phyloP scores from a whole-genome alignment of 2,888 invertebrate species.

The Aquatica leii region DNA sequence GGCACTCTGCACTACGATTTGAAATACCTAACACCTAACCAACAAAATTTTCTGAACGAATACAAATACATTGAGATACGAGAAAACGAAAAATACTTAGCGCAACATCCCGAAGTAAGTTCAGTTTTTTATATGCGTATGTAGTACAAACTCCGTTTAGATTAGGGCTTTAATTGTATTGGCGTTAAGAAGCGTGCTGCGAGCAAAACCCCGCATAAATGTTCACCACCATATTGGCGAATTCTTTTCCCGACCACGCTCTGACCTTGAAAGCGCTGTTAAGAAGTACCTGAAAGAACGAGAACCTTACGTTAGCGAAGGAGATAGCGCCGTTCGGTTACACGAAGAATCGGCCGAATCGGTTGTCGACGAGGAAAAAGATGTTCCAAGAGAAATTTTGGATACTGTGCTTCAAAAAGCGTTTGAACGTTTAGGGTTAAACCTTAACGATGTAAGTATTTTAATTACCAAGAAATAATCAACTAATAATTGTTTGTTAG shows the following conservation, averaged over 20 bases:
- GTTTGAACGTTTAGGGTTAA: neutral
- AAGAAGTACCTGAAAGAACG: conserved; percentile 38
- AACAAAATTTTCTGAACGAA: conserved; percentile 50
- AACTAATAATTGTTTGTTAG: too few species aligned
- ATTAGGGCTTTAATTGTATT: conserved; percentile 50
- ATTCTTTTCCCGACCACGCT: conserved; percentile 46
- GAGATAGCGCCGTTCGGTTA: conserved; percentile 28
- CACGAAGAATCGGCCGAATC: neutral
- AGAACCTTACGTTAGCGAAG: conserved; percentile 29
- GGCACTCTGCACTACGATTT: conserved; percentile 52
- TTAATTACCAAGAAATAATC: too few species aligned
- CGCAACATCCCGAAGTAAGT: conserved; percentile 54
- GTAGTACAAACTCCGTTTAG: conserved; percentile 34
- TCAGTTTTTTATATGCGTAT: neutral
- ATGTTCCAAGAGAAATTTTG: conserved; percentile 15
- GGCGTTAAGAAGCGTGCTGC: conserved; percentile 46
- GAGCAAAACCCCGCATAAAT: conserved; percentile 46
- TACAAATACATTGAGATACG: conserved; percentile 49
- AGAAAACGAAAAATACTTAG: conserved; percentile 53
- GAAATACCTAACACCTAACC: conserved; percentile 47
- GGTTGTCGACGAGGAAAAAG: neutral
- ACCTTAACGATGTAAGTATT: neutral
- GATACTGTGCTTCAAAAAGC: conserved; percentile 19
- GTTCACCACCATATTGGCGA: conserved; percentile 46
- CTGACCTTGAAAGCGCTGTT: conserved; percentile 46